Evolutionary conservation across 2,888 invertebrate genomes (phyloP), one percentile per base, ranked within the genome.

Genomic region (Orchestes rusci): DNA sequence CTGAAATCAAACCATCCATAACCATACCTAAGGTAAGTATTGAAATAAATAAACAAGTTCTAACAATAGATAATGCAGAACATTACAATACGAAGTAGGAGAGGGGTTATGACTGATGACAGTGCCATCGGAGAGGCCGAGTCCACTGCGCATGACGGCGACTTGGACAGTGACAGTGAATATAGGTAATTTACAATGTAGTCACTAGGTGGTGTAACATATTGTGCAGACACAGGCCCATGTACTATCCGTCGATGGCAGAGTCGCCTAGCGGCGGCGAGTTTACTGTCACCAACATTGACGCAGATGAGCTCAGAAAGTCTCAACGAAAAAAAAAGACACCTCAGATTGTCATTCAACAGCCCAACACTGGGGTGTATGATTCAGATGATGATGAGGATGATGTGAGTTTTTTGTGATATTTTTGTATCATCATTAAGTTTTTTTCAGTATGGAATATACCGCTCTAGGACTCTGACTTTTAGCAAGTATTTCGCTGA

Each of bases 281-380:
- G 60, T 91, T 87, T 62, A 86, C 85, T 60, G 87, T 91, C 29
- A 89, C 85, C 61, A 89, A 89, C 41, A 88, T 90, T 79, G 88
- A 90, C 60, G 86, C 82, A 1, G 86, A 87, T 27, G 89, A 89
- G 60, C 68, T 90, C 45, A 73, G 89, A 1, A 83, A 83, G 66
- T 87, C 84, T 0, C 75, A 83, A 59, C 71, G 85, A 2, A 76
- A 82, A 19, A 81, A 82, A 63, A 77, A 82, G 32, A 3, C 66
- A 55, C 53, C 59, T 13, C 48, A 56, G 27, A 54, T 59, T 18
- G 27, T 56, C n/a, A 51, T 61, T 5, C 56, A 57, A 33, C 57
- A 53, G 36, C 36, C 50, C 28, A 57, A 68, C 10, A 62, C 65
- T 29, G 64, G 69, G 50, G 61, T 70, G 46, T 69, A 73, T 34